These are phyloP conservation scores for Drosophila chauvacae DNA, from an alignment of 1,140 invertebrate genomes.

Conservation along the genomic window DNA sequence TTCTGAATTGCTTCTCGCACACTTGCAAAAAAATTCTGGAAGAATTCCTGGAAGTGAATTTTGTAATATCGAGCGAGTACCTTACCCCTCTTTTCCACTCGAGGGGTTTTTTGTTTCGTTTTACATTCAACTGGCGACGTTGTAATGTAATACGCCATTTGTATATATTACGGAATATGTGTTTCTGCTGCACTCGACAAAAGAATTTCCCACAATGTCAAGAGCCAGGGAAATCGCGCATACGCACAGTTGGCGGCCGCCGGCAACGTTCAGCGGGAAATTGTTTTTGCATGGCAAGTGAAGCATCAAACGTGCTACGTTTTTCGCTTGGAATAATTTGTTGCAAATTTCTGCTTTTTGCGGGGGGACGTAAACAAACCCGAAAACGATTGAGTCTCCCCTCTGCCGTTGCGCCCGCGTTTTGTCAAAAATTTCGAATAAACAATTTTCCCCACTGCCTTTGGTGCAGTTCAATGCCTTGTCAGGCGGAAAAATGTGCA, in stretches of 20 bases:
- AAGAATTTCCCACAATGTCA: conserved; percentile 78
- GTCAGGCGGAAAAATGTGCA: neutral
- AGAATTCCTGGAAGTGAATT: conserved; percentile 69
- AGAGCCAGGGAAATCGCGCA: conserved; percentile 63
- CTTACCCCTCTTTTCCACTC: conserved; percentile 21
- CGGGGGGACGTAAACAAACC: conserved; percentile 9
- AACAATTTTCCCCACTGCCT: conserved; percentile 19
- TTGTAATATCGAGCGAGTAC: conserved; percentile 60
- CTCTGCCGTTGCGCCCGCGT: neutral
- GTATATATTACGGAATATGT: conserved; percentile 9
- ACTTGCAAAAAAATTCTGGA: conserved; percentile 35
- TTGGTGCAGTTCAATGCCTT: conserved; percentile 52
- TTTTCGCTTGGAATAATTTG: conserved; percentile 37
- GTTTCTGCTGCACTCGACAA: conserved; percentile 71
- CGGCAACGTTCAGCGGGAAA: conserved; percentile 13
- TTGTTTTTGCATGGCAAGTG: conserved; percentile 29
- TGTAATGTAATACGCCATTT: conserved; percentile 61
- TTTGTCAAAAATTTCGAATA: conserved; percentile 4
- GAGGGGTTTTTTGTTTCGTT: conserved; percentile 39
- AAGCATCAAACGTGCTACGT: conserved; percentile 24
- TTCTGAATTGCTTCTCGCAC: conserved; percentile 10
- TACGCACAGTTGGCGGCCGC: conserved; percentile 62
- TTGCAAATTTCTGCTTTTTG: conserved; percentile 28
- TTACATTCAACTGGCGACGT: conserved; percentile 40
- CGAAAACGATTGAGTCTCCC: conserved; percentile 1